Evolutionary conservation across 2,888 invertebrate species (phyloP).

Genomic region (Amblyteles armatorius): DNA sequence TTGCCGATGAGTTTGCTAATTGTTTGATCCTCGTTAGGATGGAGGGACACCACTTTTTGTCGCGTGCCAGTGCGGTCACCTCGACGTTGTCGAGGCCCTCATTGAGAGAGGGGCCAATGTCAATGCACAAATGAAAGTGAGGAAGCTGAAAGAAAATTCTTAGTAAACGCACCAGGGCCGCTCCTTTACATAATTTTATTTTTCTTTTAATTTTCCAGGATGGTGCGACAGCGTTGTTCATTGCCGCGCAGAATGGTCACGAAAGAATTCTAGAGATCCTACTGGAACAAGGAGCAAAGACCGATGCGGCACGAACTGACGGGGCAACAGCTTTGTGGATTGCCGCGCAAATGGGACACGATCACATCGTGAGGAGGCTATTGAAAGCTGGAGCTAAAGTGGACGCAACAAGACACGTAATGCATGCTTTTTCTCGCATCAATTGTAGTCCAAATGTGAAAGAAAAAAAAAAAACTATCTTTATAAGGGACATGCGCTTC

Average conservation of each 20-base stretch:
- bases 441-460: neutral
- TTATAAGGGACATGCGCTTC: neutral
- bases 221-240: slow-evolving; percentile 95
- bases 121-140: slow-evolving; percentile 93
- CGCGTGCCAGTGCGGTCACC: slow-evolving; percentile 96
- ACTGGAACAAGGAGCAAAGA: slow-evolving; percentile 90
- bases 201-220: slow-evolving; percentile 87
- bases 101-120: slow-evolving; percentile 93
- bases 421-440: slow-evolving; percentile 50
- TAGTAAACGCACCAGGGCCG: neutral
- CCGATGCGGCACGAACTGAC: slow-evolving; percentile 92
- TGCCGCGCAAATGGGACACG: slow-evolving; percentile 97
- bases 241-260: slow-evolving; percentile 97
- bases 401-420: slow-evolving; percentile 92
- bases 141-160: slow-evolving; percentile 19
- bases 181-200: neutral
- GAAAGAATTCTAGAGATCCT: slow-evolving; percentile 91
- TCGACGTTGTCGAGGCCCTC: slow-evolving; percentile 94
- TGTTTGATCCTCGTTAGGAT: slow-evolving; percentile 87
- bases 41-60: slow-evolving; percentile 98
- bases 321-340: slow-evolving; percentile 97
- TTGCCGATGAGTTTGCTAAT: slow-evolving; percentile 3
- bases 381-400: slow-evolving; percentile 92
- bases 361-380: slow-evolving; percentile 91
- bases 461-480: neutral